Evolutionary conservation across 92 coral and sea anemone genomes (phyloP).

Genomic region (Zoanthus solanderi): DNA sequence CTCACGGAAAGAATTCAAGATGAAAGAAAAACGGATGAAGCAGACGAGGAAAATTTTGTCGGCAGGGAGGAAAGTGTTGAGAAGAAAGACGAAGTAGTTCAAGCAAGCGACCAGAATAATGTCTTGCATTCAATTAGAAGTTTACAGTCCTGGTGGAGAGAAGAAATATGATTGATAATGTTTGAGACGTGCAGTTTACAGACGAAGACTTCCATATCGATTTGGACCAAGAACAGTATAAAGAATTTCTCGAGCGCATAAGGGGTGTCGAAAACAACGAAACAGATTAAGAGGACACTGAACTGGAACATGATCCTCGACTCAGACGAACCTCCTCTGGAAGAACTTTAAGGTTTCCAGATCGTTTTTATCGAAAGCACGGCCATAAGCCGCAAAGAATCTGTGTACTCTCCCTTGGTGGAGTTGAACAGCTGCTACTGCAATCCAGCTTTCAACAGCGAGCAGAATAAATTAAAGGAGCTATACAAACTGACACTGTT

Average conservation of each 20-base stretch:
- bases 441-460: slow-evolving; percentile 8
- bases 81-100: slow-evolving; percentile 15
- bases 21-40: slow-evolving; percentile 2
- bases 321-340: slow-evolving; percentile 46
- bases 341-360: slow-evolving; percentile 46
- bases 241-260: slow-evolving; percentile 42
- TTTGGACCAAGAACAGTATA: slow-evolving; percentile 43
- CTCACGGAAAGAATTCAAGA: slow-evolving; percentile 31
- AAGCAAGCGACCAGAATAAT: slow-evolving; percentile 40
- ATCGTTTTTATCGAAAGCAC: slow-evolving; percentile 50
- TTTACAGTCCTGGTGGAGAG: slow-evolving; percentile 51
- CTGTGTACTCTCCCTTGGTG: slow-evolving; percentile 30
- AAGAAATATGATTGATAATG: slow-evolving; percentile 36
- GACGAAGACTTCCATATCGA: slow-evolving; percentile 38
- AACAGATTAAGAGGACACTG: slow-evolving; percentile 43
- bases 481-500: slow-evolving; percentile 10
- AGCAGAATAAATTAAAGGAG: slow-evolving; percentile 22
- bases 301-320: slow-evolving; percentile 53
- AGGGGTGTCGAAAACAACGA: slow-evolving; percentile 40
- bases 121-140: slow-evolving; percentile 53
- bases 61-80: slow-evolving; percentile 12
- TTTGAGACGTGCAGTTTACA: slow-evolving; percentile 50
- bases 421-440: neutral
- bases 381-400: slow-evolving; percentile 29
- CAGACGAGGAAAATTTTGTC: neutral